Base-by-base conservation (phyloP, 1,140 invertebrate species). In the Armadillidium nasatum region DNA sequence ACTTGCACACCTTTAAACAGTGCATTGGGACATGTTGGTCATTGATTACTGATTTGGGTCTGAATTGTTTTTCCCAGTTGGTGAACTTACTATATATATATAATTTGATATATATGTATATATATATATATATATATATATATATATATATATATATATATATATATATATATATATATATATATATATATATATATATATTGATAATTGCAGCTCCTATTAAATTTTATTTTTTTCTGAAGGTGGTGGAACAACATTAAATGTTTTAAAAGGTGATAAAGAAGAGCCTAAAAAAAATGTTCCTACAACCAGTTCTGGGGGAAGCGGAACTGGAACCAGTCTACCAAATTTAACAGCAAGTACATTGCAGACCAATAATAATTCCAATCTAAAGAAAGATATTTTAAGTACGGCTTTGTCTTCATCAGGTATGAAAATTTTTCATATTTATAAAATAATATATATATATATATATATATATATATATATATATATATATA, bases 211-310 rank as follows among this genome's bases (percentile, higher is more conserved):
- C 33, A 33, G 33, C 33, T 33, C 1, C 33, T 33, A 71, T 19
- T 71, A 2, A 71, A 43, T 4, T 21, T 19, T 71, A 50, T 50
- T 45, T 44, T 23, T 22, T 67, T 15, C 4, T 50, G 9, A 66
- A 79, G 78, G 78, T 67, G 78, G 78, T 33, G 78, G 78, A 19
- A 79, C 78, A 15, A 79, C 43, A 23, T 45, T 79, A n/a, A 72
- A 66, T 66, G 78, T 79, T n/a, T 50, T 79, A 21, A 79, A 79
- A 68, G 78, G 78, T 54, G 76, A 77, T 45, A 72, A 76, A 44
- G 66, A 76, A 10, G 71, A 71, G n/a, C 50, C 68, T 54, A 76
- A 76, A 23, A 76, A 73, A 46, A 71, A 76, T 19, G 23, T 44
- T 15, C 22, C 60, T 44, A 66, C 19, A 11, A 22, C 68, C 10